These are phyloP conservation scores for Agelaius phoeniceus DNA, from an alignment of 2,113 vertebrate species.

Conservation along the genomic window DNA sequence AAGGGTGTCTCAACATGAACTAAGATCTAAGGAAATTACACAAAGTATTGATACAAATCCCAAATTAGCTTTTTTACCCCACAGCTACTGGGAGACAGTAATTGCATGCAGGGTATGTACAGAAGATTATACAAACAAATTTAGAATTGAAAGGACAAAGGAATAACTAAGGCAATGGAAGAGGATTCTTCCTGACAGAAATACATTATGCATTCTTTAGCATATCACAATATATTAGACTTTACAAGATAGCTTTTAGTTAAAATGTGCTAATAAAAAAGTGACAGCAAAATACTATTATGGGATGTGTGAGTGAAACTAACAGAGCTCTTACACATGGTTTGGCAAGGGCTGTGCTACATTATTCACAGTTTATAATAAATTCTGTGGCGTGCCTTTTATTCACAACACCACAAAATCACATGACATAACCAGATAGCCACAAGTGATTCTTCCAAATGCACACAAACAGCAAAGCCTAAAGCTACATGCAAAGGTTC, in stretches of 20 bases:
- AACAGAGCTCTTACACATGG: not conserved
- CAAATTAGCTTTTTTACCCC: not conserved
- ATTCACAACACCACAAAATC: not conserved
- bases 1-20: not conserved
- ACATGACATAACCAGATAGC: not conserved
- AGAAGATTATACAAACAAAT: not conserved
- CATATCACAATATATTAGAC: not conserved
- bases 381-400: not conserved
- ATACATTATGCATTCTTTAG: not conserved
- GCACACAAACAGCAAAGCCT: not conserved
- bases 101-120: not conserved
- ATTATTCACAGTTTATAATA: not conserved
- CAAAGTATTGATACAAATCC: not conserved
- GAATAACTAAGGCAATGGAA: not conserved
- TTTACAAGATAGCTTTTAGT: not conserved
- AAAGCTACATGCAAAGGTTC: not conserved
- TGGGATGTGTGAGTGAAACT: not conserved
- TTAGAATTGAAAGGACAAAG: not conserved
- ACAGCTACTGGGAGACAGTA: not conserved
- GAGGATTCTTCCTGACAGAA: not conserved
- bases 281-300: not conserved
- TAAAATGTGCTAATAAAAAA: not conserved
- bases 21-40: not conserved
- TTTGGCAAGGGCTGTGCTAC: not conserved
- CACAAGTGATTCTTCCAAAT: not conserved